These are phyloP conservation scores for Lacanobia oleracea DNA, from an alignment of 2,888 invertebrate species.

Conservation along the genomic window DNA sequence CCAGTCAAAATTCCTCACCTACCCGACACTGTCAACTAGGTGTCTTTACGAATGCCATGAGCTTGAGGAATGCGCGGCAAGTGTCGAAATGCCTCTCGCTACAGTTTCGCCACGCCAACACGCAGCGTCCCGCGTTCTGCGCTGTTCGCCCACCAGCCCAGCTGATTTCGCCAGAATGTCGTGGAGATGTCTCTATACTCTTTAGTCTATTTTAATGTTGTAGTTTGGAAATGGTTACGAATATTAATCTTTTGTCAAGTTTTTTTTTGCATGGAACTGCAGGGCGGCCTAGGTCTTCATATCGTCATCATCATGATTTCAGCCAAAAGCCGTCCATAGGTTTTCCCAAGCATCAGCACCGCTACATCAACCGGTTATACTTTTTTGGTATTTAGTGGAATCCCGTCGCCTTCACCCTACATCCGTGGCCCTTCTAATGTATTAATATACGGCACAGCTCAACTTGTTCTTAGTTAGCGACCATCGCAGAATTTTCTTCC, in stretches of 20 bases:
- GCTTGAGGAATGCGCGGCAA: conserved; percentile 45
- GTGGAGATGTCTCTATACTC: conserved; percentile 18
- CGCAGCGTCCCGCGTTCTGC: conserved; percentile 8
- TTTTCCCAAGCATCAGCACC: neutral
- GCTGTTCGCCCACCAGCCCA: conserved; percentile 45
- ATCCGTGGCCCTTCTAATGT: neutral
- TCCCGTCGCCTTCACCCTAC: neutral
- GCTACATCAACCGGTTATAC: neutral
- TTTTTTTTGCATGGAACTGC: too few relatives aligned
- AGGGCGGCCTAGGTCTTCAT: too few relatives aligned
- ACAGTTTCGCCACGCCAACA: conserved; percentile 52
- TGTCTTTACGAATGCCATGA: conserved; percentile 41
- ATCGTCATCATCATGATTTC: neutral
- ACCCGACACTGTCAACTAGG: neutral
- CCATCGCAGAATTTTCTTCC: neutral
- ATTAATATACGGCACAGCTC: neutral
- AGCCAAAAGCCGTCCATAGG: neutral
- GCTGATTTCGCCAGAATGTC: conserved; percentile 39
- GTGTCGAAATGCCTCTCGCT: conserved; percentile 48
- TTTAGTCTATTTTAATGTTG: neutral
- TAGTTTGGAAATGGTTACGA: neutral
- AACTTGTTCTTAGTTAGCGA: too few relatives aligned
- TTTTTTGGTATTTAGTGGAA: neutral
- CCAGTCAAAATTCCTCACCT: neutral
- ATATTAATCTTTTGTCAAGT: neutral